Evolutionary conservation across 2,888 invertebrate species (phyloP).

Genomic region (Polydrusus tereticollis): DNA sequence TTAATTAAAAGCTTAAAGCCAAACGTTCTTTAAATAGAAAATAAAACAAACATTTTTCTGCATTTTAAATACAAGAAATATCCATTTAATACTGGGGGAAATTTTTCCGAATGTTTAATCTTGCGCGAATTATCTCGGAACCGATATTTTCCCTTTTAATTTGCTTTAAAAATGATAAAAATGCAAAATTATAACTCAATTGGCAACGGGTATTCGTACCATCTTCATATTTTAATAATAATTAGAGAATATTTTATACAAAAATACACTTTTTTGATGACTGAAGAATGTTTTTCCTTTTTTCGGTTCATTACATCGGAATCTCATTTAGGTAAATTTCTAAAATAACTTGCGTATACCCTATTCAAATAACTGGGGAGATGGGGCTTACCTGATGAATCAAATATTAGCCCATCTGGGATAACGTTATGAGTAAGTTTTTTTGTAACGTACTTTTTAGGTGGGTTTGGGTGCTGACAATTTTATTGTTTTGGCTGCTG

Average conservation of each 20-base stretch:
- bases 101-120: conserved; percentile 23
- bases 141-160: conserved; percentile 13
- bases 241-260: not conserved
- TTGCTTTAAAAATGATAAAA: conserved; percentile 9
- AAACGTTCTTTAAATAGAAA: conserved; percentile 30
- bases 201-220: not conserved
- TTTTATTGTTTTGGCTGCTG: too few relatives aligned
- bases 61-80: conserved; percentile 38
- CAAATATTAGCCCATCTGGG: too few relatives aligned
- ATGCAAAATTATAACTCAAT: conserved; percentile 9
- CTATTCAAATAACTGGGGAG: too few relatives aligned
- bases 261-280: not conserved
- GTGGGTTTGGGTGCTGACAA: too few relatives aligned
- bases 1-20: conserved; percentile 35
- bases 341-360: too few relatives aligned
- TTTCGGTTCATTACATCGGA: not conserved
- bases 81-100: conserved; percentile 35
- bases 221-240: not conserved
- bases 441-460: too few relatives aligned
- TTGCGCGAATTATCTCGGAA: conserved; percentile 8
- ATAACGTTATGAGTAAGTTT: too few relatives aligned
- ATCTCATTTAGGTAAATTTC: too few relatives aligned
- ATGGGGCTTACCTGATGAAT: too few relatives aligned
- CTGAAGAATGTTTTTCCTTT: not conserved
- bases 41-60: conserved; percentile 39